phyloP scores from a whole-genome alignment of 2,113 vertebrate species.

The Elgaria multicarinata region DNA sequence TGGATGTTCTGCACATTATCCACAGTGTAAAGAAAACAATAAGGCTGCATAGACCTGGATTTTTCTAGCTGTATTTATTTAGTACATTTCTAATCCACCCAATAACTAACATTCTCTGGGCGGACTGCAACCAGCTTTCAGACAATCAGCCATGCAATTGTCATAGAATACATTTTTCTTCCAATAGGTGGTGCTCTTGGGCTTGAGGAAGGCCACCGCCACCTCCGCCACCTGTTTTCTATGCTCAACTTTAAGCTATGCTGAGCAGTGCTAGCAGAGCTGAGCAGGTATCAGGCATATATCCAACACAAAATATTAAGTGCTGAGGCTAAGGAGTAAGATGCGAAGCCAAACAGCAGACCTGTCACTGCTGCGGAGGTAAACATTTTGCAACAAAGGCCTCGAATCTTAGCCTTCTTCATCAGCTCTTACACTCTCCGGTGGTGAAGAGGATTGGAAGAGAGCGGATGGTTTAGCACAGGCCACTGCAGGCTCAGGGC shows the following conservation, averaged over 20 bases:
- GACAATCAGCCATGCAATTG: not conserved
- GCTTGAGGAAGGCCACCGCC: not conserved
- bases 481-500: not conserved
- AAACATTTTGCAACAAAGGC: not conserved
- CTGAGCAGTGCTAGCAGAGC: not conserved
- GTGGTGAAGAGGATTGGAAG: not conserved
- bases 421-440: not conserved
- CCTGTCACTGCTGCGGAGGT: not conserved
- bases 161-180: not conserved
- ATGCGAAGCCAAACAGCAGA: not conserved
- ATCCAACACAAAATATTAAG: not conserved
- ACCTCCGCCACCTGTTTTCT: not conserved
- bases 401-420: not conserved
- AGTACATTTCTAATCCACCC: too few species aligned
- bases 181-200: conserved; percentile 16
- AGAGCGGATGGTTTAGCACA: not conserved
- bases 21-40: not conserved
- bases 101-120: too few species aligned
- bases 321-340: not conserved
- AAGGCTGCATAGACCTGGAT: not conserved
- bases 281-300: not conserved
- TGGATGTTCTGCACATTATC: not conserved
- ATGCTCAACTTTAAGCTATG: not conserved
- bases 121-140: not conserved
- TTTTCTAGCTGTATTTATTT: too few species aligned